These are phyloP conservation scores for Triplophysa yarkandensis DNA, from an alignment of 2,797 vertebrate species.

Conservation along the genomic window DNA sequence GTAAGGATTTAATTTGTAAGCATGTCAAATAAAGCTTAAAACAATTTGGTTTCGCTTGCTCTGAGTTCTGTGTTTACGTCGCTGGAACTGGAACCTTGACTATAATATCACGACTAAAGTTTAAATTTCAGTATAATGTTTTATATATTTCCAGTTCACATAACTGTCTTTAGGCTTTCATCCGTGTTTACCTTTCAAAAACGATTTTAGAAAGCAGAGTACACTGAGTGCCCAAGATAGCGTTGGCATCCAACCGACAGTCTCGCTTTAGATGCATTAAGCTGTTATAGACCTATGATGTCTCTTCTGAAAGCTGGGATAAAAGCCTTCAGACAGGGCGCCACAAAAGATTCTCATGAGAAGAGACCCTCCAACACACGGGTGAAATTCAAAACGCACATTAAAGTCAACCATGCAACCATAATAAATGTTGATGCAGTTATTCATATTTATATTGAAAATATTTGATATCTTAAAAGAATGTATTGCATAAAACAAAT, in stretches of 20 bases:
- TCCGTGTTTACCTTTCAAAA: slow-evolving; percentile 2
- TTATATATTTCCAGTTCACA: background rate
- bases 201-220: slow-evolving; percentile 1
- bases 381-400: background rate
- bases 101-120: background rate
- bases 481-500: no score
- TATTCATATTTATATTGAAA: background rate
- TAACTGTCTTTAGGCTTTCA: slow-evolving; percentile 4
- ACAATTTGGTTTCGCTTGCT: background rate
- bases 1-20: background rate
- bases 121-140: background rate
- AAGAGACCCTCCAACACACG: slow-evolving; percentile 1
- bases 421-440: background rate
- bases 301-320: slow-evolving; percentile 5
- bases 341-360: slow-evolving; percentile 2
- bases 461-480: background rate
- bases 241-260: background rate
- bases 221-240: background rate
- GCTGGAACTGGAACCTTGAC: background rate
- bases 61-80: background rate
- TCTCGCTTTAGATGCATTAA: slow-evolving; percentile 49
- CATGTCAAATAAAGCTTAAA: background rate
- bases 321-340: slow-evolving; percentile 30
- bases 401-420: background rate
- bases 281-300: slow-evolving; percentile 19